phyloP scores from a whole-genome alignment of 2,113 vertebrate species.

The Cynoglossus semilaevis region DNA sequence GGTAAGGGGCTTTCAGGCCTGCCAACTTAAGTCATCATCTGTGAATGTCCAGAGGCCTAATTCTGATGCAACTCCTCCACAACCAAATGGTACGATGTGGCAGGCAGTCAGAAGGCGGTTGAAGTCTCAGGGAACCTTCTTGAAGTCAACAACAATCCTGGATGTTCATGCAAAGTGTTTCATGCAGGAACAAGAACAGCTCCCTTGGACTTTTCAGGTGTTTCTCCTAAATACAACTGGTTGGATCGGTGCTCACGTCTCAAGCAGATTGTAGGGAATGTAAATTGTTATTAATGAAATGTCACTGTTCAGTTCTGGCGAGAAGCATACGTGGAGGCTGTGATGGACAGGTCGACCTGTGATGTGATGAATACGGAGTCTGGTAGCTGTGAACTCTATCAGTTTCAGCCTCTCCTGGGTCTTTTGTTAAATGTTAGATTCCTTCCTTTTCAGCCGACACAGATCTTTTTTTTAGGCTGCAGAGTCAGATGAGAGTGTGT shows the following conservation, averaged over 20 bases:
- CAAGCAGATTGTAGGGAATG: constrained; percentile 10
- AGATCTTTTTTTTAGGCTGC: constrained; percentile 29
- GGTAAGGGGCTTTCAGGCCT: constrained; percentile 60
- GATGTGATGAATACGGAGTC: constrained; percentile 6
- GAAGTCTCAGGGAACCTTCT: constrained; percentile 55
- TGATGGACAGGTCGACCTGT: constrained; percentile 29
- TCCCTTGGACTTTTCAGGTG: constrained; percentile 26
- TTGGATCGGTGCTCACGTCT: neutral
- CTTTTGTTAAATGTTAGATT: constrained; percentile 48
- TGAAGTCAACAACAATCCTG: constrained; percentile 59
- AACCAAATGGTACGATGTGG: constrained; percentile 56
- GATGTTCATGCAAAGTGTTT: constrained; percentile 56
- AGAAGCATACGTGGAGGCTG: constrained; percentile 23
- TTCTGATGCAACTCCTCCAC: constrained; percentile 44
- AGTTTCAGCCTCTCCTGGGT: constrained; percentile 25
- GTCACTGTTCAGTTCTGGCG: constrained; percentile 24
- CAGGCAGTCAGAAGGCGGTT: constrained; percentile 56
- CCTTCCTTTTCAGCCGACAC: constrained; percentile 35
- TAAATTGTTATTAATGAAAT: constrained; percentile 29
- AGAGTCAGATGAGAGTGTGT: constrained; percentile 24
- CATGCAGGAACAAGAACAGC: constrained; percentile 52
- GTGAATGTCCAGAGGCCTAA: constrained; percentile 54
- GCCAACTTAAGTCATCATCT: constrained; percentile 73
- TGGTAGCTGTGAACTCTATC: constrained; percentile 15
- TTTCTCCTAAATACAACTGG: constrained; percentile 20